These are phyloP conservation scores for Dorcus parallelipipedus DNA, from an alignment of 2,888 invertebrate species.

Conservation along the genomic window DNA sequence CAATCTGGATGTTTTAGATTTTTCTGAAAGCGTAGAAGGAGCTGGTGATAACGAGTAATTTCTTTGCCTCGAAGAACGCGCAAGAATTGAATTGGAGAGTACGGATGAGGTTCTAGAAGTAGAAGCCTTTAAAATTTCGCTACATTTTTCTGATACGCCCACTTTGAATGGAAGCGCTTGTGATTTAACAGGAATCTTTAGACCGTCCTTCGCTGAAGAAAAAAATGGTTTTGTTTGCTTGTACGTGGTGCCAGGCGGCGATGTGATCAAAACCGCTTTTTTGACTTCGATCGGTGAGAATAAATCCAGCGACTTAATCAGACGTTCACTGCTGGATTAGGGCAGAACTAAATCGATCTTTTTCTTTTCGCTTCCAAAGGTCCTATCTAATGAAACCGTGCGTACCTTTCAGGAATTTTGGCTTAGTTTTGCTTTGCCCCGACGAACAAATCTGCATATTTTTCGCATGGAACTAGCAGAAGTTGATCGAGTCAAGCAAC, in stretches of 20 bases:
- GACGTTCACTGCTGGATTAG: constrained; percentile 25
- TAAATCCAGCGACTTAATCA: constrained; percentile 54
- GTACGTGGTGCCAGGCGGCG: constrained; percentile 41
- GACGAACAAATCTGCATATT: constrained; percentile 14
- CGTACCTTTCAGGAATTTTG: constrained; percentile 19
- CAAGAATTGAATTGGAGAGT: constrained; percentile 19
- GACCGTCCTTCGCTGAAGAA: constrained; percentile 38
- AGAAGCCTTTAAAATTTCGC: constrained; percentile 26
- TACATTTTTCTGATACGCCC: constrained; percentile 43
- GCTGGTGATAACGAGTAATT: constrained; percentile 25
- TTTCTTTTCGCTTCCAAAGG: constrained; percentile 55
- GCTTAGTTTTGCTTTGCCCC: constrained; percentile 5
- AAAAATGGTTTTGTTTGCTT: constrained; percentile 47
- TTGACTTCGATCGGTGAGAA: constrained; percentile 59
- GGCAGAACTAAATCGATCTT: constrained; percentile 48
- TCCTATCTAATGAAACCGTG: constrained; percentile 54
- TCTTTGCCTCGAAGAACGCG: constrained; percentile 21
- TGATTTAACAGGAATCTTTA: constrained; percentile 30
- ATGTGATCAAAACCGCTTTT: constrained; percentile 18
- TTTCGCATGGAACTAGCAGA: constrained; percentile 21
- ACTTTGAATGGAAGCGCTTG: constrained; percentile 49
- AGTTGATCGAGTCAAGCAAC: constrained; percentile 16
- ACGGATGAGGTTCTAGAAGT: neutral
- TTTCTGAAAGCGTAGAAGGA: constrained; percentile 31
- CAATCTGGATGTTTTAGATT: constrained; percentile 29